Percentiles rank a stretch among this genome's conserved stretches.
phyloP scores from a whole-genome alignment of 2,888 invertebrate genomes.

The Perizoma affinitatum region DNA sequence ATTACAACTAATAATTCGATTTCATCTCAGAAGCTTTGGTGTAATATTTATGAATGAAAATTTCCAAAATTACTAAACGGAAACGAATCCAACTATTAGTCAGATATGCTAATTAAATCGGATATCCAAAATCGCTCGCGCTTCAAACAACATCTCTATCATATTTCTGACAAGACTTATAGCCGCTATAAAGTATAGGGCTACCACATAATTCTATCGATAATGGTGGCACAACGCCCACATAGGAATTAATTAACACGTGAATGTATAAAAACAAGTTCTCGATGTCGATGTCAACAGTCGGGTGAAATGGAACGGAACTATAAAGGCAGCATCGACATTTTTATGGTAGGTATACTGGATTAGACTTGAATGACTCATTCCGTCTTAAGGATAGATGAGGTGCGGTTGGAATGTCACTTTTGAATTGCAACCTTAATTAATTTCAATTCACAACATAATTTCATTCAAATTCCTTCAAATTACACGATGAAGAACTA shows the following conservation, averaged over 20 bases:
- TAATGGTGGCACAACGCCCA: slow-evolving; percentile 75
- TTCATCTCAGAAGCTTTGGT: not conserved
- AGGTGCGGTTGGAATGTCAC: slow-evolving; percentile 58
- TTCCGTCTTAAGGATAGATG: slow-evolving; percentile 53
- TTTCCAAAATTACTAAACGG: slow-evolving; percentile 4
- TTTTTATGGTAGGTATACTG: slow-evolving; percentile 62
- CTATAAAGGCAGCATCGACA: slow-evolving; percentile 67
- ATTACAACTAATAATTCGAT: not conserved
- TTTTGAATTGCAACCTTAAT: slow-evolving; percentile 43
- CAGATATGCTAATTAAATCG: slow-evolving; percentile 51
- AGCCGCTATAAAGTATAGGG: slow-evolving; percentile 71
- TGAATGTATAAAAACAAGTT: slow-evolving; percentile 72
- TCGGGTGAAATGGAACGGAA: slow-evolving; percentile 71
- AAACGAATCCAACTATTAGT: slow-evolving; percentile 13
- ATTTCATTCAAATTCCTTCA: slow-evolving; percentile 20
- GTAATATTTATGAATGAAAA: not conserved
- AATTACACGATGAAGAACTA: slow-evolving; percentile 4
- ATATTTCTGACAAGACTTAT: slow-evolving; percentile 68
- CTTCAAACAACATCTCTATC: slow-evolving; percentile 63
- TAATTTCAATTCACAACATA: slow-evolving; percentile 33
- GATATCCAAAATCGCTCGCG: slow-evolving; percentile 55
- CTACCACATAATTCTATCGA: slow-evolving; percentile 79
- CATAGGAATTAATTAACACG: slow-evolving; percentile 81
- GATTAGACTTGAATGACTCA: slow-evolving; percentile 74
- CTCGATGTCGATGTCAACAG: slow-evolving; percentile 69